Evolutionary conservation across 1,140 invertebrate species (phyloP).

Genomic region (Drosophila littoralis): DNA sequence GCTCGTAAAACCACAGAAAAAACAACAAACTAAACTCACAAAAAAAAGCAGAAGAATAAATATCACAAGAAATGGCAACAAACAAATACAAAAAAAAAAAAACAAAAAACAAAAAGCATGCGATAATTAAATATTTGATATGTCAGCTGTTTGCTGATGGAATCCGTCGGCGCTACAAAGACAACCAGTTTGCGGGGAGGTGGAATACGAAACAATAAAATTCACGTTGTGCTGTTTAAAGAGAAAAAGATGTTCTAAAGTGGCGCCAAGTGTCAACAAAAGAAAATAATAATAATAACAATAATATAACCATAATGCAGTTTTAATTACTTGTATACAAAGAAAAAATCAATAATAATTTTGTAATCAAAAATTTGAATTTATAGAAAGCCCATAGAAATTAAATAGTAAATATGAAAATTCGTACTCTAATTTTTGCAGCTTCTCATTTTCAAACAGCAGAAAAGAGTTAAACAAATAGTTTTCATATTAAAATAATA

Average conservation of each 20-base stretch:
- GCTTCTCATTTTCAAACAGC: no score
- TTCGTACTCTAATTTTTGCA: no score
- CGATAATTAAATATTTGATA: slow-evolving; percentile 70
- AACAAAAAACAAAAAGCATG: slow-evolving; percentile 48
- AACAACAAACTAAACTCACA: slow-evolving; percentile 11
- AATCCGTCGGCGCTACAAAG: slow-evolving; percentile 57
- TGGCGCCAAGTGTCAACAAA: slow-evolving; percentile 1
- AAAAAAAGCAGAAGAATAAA: slow-evolving; percentile 55
- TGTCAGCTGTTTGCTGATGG: slow-evolving; percentile 47
- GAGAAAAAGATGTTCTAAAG: background rate
- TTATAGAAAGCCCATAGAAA: no score
- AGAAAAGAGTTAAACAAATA: no score
- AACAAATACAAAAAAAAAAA: slow-evolving; percentile 29
- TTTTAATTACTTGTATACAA: no score
- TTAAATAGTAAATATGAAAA: no score
- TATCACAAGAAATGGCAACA: slow-evolving; percentile 39
- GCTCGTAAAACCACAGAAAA: slow-evolving; percentile 25
- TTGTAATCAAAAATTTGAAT: no score
- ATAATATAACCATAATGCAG: background rate
- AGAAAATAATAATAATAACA: background rate
- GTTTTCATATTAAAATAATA: no score
- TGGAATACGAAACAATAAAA: slow-evolving; percentile 17
- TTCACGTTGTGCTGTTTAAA: background rate
- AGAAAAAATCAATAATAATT: no score
- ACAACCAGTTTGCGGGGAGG: background rate